Base-by-base conservation (phyloP, 1,140 invertebrate species). In the Agrypnia vestita region DNA sequence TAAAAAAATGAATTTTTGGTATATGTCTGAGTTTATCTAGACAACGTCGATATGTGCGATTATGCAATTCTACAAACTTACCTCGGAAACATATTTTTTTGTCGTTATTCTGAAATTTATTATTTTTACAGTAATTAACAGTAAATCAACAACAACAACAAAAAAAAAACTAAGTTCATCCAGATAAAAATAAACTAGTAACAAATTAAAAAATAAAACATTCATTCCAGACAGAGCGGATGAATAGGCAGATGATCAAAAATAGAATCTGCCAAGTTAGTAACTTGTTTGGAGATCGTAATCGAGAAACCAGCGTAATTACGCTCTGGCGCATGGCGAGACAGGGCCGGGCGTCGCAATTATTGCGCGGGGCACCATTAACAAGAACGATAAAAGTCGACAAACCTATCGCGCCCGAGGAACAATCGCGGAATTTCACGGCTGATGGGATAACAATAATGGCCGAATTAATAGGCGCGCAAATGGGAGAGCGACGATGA, bases 341-440 rank as follows among this genome's bases (percentile, higher is more conserved):
- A 9, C 13, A 11, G 55, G 15, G 15, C 25, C 15, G 55, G 17
- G 17, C 55, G 9, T 19, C 55, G 0, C 7, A 15, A 59, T 59
- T 59, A 59, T n/a, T n/a, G n/a, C 12, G 15, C 17, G 55, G 55
- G 55, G 55, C 55, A 19, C 55, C 15, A 17, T 46, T 69, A 69
- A 47, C n/a, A 19, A 47, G 15, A 49, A 12, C 64, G n/a, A 49
- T 69, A 69, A n/a, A 19, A 44, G 10, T 21, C 64, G 64, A 69
- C 64, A 69, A 43, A 64, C 62, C 12, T 35, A 43, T 47, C 15
- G 6, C 15, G 7, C 15, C 21, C 44, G 19, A 46, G 21, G 64
- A 69, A 69, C 64, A 69, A 69, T 69, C 35, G 46, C 64, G 44
- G 19, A 47, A 69, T 69, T 69, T 69, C 64, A 47, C 64, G 44